Percentiles rank a stretch among this genome's conserved stretches.
Conservation (phyloP, 2,113 vertebrate species). For the Proteles cristata region DNA sequence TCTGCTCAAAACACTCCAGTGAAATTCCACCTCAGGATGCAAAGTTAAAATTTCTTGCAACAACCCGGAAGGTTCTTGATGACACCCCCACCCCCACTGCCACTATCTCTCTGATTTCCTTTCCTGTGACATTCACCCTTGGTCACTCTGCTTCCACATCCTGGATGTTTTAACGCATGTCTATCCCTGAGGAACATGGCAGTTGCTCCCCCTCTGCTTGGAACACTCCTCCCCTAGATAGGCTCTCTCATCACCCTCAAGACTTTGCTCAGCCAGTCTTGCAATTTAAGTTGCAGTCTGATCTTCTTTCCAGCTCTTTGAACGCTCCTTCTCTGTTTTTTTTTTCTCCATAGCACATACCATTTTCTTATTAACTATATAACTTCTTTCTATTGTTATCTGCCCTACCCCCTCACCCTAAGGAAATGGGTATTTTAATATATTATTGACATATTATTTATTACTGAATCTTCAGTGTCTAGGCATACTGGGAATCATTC, state of each 20-base stretch:
- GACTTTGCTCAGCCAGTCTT: not conserved
- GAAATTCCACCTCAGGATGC: not conserved
- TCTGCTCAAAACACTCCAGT: not conserved
- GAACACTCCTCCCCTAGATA: not conserved
- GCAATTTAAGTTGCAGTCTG: not conserved
- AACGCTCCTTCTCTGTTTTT: not conserved
- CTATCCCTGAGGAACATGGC: not conserved
- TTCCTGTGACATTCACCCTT: not conserved
- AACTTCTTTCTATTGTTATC: not conserved
- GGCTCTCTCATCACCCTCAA: not conserved
- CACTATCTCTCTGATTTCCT: not conserved
- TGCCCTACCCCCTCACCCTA: rapidly evolving
- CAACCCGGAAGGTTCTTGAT: not conserved
- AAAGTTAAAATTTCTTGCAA: not conserved
- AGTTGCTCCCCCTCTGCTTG: not conserved
- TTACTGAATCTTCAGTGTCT: not conserved
- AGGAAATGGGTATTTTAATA: not conserved
- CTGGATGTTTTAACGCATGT: not conserved
- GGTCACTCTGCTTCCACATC: not conserved
- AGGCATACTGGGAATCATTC: not conserved
- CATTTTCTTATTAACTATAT: not conserved
- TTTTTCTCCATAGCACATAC: not conserved
- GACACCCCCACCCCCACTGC: rapidly evolving
- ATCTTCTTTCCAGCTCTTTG: not conserved
- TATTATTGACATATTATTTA: not conserved